Base-by-base conservation (phyloP, 2,888 invertebrate species). In the Spodoptera exigua region DNA sequence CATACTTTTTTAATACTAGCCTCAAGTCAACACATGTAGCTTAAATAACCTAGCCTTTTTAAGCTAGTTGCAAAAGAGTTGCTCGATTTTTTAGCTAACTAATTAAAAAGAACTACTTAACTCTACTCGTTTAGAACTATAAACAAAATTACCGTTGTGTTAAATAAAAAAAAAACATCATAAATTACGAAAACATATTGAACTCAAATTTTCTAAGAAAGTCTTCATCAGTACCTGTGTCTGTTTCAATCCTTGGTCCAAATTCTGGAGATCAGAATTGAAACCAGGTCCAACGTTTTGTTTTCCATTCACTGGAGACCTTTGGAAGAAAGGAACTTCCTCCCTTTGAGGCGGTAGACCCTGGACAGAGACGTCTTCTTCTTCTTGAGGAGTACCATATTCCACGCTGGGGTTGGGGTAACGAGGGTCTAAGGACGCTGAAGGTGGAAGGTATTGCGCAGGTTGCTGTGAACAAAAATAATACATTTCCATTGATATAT, bases 361-460 rank as follows among this genome's bases (percentile, higher is more conserved):
- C 74, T 92, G 93, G 54, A 94, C 93, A 11, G 91, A 89, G 0
- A 94, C 88, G 54, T 93, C 93, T 18, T 79, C 87, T 40, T 84
- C 88, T 27, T 27, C 27, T 27, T 27, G 51, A 12, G 88, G 82
- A 7, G 75, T 69, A 1, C 88, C 90, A 48, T 85, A 84, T 49
- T 80, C 81, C 5, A 68, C 61, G 21, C 62, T 46, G 0, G 83
- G 74, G 14, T 47, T 54, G n/a, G 86, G 86, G 18, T 81, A 84
- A 5, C 91, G 85, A 7, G 91, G 91, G 46, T 92, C 89, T 0
- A 87, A 60, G 0, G 69, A 14, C 5, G 0, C 14, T 35, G 90
- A 86, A 2, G 91, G 88, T 1, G 91, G 92, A 2, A 89, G 78
- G 65, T 91, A 92, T 41, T 86, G 76, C 43, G 86, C 82, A 16